Base-by-base conservation (phyloP, 2,113 vertebrate species). In the Lepidothrix coronata region DNA sequence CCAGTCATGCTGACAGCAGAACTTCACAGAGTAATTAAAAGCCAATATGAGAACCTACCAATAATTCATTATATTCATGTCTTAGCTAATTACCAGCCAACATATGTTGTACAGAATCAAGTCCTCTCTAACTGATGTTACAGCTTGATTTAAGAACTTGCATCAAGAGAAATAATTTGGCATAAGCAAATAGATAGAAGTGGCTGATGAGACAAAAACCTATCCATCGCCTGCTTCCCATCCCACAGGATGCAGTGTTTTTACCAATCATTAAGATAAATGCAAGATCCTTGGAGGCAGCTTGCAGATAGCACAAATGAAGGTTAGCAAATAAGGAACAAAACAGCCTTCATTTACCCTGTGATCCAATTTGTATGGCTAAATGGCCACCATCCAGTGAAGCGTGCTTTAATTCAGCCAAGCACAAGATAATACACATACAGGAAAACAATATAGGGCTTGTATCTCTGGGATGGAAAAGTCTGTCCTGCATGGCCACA, bases 31-130 rank as follows among this genome's bases (percentile, higher is more conserved):
- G 31, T 85, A 91, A 94, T 94, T 94, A 93, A 77, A 86, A 90
- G 19, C n/a, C 66, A 88, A 62, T 74, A 80, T 63, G 52, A 67
- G 72, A 84, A 77, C 52, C 85, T 73, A 83, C 37, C 8, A 3
- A 77, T 75, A 85, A 88, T 63, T 77, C 55, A 88, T 95, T 88
- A 83, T 71, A 90, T 76, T 88, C 24, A 67, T 52, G 43, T 91
- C 70, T 91, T 77, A 82, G 43, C 73, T 95, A 94, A 96, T 95
- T 87, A 93, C 65, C 39, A 80, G 75, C 48, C 72, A 86, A 78
- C 59, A 84, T 59, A 44, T 83, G 86, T 72, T 41, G 19, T 52
- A 94, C 73, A 78, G 76, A 68, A 75, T 87, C 52, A 75, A 94
- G 59, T 59, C 52, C 76, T 77, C 25, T 78, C 87, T 87, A 84